Percentiles rank a stretch among this genome's conserved stretches.
These are phyloP conservation scores for Griposia aprilina DNA, from an alignment of 2,888 invertebrate genomes.

Conservation along the genomic window DNA sequence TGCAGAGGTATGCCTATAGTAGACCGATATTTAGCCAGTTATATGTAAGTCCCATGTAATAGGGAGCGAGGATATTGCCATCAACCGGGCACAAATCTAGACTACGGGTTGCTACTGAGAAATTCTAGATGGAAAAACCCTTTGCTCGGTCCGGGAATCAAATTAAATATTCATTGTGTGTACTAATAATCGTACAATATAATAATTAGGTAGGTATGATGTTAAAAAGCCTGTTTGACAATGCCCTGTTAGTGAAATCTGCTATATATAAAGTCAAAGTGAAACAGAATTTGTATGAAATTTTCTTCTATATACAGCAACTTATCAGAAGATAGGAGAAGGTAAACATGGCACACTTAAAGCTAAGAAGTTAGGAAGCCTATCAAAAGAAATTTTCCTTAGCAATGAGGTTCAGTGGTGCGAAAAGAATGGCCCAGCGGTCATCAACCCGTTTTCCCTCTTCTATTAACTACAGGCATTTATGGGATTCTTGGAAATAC, in stretches of 20 bases:
- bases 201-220: too few relatives aligned
- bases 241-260: too few relatives aligned
- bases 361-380: conserved; percentile 13
- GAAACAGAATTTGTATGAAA: background rate
- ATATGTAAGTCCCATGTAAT: background rate
- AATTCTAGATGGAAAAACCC: background rate
- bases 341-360: conserved; percentile 5
- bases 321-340: background rate
- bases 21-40: too few relatives aligned
- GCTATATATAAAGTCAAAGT: background rate
- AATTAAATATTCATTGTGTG: too few relatives aligned
- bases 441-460: conserved; percentile 25
- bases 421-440: conserved; percentile 20
- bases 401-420: conserved; percentile 23
- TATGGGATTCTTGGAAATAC: conserved; percentile 11
- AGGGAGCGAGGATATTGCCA: background rate
- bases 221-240: background rate
- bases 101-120: background rate
- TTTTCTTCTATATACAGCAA: background rate
- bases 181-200: too few relatives aligned
- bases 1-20: background rate
- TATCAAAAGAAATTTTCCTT: conserved; percentile 7
- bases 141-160: background rate
- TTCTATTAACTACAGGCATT: conserved; percentile 6
- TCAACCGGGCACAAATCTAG: background rate